Conservation (phyloP, 2,888 invertebrate species). For the Ceraclea dissimilis region DNA sequence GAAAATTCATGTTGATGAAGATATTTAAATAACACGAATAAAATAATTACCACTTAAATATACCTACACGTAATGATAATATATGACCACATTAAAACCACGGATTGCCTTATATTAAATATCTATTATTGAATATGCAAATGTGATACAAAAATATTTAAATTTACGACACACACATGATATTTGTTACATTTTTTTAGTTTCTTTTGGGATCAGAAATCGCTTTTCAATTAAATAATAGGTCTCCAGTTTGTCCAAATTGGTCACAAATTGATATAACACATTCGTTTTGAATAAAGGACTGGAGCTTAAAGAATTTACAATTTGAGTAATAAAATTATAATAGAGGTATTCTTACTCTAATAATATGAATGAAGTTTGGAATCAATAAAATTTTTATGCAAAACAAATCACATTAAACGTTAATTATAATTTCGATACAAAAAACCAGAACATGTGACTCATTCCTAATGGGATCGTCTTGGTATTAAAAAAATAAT, state of each 20-base stretch:
- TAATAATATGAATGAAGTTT: too few relatives aligned
- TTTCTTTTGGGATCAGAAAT: neutral
- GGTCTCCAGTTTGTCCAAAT: neutral
- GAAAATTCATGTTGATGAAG: too few relatives aligned
- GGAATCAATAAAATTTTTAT: too few relatives aligned
- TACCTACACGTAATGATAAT: too few relatives aligned
- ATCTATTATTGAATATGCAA: neutral
- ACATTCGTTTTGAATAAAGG: neutral
- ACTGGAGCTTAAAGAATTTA: neutral
- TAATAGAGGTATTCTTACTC: neutral
- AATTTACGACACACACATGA: neutral
- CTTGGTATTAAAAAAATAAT: too few relatives aligned
- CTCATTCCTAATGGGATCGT: too few relatives aligned
- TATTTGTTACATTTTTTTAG: neutral
- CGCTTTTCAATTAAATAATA: neutral
- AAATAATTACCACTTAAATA: too few relatives aligned
- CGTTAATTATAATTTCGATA: too few relatives aligned
- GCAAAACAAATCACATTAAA: too few relatives aligned
- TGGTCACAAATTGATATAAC: slow-evolving; percentile 1
- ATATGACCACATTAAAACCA: too few relatives aligned
- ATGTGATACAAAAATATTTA: slow-evolving; percentile 1
- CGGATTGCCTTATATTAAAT: neutral
- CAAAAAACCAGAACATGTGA: too few relatives aligned
- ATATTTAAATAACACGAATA: too few relatives aligned
- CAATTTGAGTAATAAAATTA: neutral